Evolutionary conservation across 2,888 invertebrate genomes (phyloP).

Genomic region (Synanthedon vespiformis): DNA sequence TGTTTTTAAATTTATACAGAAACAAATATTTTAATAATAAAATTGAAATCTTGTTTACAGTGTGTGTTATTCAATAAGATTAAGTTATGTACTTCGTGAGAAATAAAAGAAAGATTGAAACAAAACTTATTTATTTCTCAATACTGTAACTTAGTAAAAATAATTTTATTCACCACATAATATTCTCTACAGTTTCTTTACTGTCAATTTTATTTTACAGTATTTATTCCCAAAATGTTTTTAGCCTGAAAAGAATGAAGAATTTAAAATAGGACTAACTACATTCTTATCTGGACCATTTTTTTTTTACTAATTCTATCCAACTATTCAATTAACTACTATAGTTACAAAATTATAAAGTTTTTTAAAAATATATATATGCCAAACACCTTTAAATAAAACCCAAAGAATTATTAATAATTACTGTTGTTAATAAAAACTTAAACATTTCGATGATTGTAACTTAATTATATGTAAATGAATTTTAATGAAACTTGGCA

Average conservation of each 20-base stretch:
- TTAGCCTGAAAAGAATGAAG: conserved; percentile 44
- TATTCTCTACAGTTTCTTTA: neutral
- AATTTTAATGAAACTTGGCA: too few relatives aligned
- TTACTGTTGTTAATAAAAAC: too few relatives aligned
- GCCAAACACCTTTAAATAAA: too few relatives aligned
- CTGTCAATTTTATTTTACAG: conserved; percentile 31
- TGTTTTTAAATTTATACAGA: conserved; percentile 45
- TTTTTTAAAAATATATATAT: too few relatives aligned
- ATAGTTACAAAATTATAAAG: too few relatives aligned
- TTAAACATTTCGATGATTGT: too few relatives aligned
- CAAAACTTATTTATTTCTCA: neutral
- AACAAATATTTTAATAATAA: conserved; percentile 35
- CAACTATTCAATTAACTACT: too few relatives aligned
- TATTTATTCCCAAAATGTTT: conserved; percentile 59
- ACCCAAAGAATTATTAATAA: too few relatives aligned
- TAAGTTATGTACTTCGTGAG: neutral
- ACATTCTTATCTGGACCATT: too few relatives aligned
- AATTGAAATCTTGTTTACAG: neutral
- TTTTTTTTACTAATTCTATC: too few relatives aligned
- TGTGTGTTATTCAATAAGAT: neutral
- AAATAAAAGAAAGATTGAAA: neutral
- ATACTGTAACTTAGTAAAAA: neutral
- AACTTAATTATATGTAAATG: too few relatives aligned
- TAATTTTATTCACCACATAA: neutral
- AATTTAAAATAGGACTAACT: too few relatives aligned